Base-by-base conservation (phyloP, 2,113 vertebrate genomes). In the Myocastor coypus region DNA sequence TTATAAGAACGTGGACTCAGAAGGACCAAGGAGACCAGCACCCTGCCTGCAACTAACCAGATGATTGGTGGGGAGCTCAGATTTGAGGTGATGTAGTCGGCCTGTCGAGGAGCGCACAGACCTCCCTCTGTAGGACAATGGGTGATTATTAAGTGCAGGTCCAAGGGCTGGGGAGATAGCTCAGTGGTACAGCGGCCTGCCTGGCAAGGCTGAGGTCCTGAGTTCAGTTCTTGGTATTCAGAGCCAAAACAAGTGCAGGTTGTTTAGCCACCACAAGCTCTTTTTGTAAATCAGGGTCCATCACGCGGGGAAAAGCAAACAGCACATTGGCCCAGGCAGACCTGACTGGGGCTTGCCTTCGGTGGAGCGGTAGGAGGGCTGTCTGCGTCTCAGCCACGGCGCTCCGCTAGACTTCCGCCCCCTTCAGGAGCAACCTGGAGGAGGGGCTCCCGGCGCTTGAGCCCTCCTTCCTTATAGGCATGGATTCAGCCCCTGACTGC, bases 111-210 rank as follows among this genome's bases (percentile, higher is more conserved):
- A 32, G 37, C 42, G 32, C 40, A 17, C 34, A 73, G 4, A 46
- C n/a, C 55, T 89, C 52, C 63, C 32, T 95, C 91, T 80, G 20
- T 57, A n/a, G 88, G 68, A 84, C n/a, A 61, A 17, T 16, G 46
- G 26, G 12, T 66, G 87, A 34, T 52, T 6, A 37, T 1, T 22
- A 81, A 59, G 17, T 5, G 1, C 34, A 63, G 32, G 52, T 73
- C 52, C 50, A 63, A 63, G 61, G 61, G 24, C 61, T 26, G 1
- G 24, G 61, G 61, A 26, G 22, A 24, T 26, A 63, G 22, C 61
- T 63, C 24, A 63, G 61, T 9, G 61, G 61, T 24, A 63, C 61
- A 63, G 24, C 24, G 22, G 22, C 24, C 61, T 63, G 22, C 22
- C 24, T 63, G 24, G 61, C 61, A 63, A 63, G 61, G 24, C 22